These are phyloP conservation scores for Leptinotarsa rubiginosa DNA, from an alignment of 2,888 invertebrate species.

Conservation along the genomic window DNA sequence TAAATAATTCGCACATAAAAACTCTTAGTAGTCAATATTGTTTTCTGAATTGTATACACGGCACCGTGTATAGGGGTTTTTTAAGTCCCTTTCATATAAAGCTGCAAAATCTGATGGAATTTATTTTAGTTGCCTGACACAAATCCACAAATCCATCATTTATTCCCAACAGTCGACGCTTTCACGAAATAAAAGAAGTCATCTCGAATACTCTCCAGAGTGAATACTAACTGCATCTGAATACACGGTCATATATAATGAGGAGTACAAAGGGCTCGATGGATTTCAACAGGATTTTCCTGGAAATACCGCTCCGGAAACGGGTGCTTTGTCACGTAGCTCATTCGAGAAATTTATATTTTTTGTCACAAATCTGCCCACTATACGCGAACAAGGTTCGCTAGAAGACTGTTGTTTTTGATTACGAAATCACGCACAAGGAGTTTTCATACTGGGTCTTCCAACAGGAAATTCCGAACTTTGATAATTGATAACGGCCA, in stretches of 20 bases:
- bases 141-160: conserved; percentile 5
- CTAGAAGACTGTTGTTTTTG: no score
- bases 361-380: not conserved
- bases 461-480: no score
- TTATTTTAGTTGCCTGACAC: conserved; percentile 1
- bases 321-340: not conserved
- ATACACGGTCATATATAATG: not conserved
- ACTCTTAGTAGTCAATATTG: not conserved
- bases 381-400: no score
- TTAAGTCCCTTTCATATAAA: not conserved
- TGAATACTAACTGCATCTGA: not conserved
- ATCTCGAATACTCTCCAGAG: not conserved
- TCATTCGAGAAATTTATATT: not conserved
- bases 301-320: not conserved
- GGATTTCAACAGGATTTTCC: not conserved
- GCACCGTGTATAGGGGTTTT: not conserved
- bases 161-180: conserved; percentile 2
- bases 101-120: not conserved
- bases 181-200: not conserved
- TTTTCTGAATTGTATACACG: not conserved
- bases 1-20: not conserved
- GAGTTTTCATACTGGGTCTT: no score
- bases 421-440: no score
- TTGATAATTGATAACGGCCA: no score
- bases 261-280: not conserved